Conservation (phyloP, 2,113 vertebrate species). For the Engystomops pustulosus region DNA sequence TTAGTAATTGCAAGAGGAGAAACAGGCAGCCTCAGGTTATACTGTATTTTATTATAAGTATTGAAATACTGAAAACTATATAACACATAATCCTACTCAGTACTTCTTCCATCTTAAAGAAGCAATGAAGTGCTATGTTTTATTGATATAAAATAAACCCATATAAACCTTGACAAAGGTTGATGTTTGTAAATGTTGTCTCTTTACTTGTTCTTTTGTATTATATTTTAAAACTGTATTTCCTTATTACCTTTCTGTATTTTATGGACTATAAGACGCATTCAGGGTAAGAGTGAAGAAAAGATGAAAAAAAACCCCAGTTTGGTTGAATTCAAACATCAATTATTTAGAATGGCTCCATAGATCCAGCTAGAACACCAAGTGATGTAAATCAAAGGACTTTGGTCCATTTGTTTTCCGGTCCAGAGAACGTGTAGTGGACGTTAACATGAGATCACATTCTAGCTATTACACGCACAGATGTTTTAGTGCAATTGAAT, state of each 20-base stretch:
- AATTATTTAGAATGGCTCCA: neutral
- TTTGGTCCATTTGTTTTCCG: too few relatives aligned
- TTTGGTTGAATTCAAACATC: neutral
- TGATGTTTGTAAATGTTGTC: constrained; percentile 18
- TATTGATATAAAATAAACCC: neutral
- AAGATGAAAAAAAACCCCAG: neutral
- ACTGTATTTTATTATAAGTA: neutral
- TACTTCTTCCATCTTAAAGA: neutral
- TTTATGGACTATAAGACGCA: too few relatives aligned
- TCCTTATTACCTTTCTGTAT: too few relatives aligned
- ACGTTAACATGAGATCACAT: neutral
- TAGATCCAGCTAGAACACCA: too few relatives aligned
- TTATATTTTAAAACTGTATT: neutral
- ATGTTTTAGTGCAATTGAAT: neutral
- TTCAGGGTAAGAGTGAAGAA: too few relatives aligned
- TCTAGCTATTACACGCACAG: neutral
- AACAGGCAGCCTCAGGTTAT: neutral
- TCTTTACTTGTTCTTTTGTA: neutral
- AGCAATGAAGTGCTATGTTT: neutral
- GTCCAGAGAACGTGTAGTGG: too few relatives aligned
- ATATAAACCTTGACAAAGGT: neutral
- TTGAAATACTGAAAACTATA: neutral
- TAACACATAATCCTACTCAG: neutral
- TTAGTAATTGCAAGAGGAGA: neutral
- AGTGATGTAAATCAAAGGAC: too few relatives aligned